Evolutionary conservation across 64 coral and sea anemone genomes (phyloP).

Genomic region (Montipora foliosa): DNA sequence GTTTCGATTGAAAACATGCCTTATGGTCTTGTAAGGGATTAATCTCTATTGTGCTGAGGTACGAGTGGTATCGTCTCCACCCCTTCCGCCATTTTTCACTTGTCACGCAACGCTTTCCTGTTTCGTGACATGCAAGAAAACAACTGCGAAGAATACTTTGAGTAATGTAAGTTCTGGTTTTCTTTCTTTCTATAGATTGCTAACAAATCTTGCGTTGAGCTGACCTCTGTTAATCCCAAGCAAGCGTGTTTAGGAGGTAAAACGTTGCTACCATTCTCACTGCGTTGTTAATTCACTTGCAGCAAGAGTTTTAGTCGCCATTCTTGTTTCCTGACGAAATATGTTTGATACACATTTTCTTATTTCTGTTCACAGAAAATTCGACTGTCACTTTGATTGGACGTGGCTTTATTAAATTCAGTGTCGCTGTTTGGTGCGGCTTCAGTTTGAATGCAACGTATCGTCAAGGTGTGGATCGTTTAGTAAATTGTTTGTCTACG

Average conservation of each 20-base stretch:
- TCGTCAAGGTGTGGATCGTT: not conserved
- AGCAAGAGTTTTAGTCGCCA: no score
- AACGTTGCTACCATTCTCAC: not conserved
- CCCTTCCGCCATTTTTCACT: no score
- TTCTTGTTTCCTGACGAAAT: no score
- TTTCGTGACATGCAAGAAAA: no score
- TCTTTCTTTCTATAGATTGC: slow-evolving; percentile 1
- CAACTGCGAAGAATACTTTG: not conserved
- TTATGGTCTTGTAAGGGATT: no score
- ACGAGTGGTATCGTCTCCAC: no score
- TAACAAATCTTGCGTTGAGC: slow-evolving; percentile 45
- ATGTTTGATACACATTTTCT: not conserved
- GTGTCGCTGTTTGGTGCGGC: slow-evolving; percentile 29
- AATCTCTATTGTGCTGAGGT: no score
- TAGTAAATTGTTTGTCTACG: no score
- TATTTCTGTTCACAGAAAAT: not conserved
- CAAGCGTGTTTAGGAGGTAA: slow-evolving; percentile 50
- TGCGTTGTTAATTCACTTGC: no score
- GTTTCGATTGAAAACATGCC: no score
- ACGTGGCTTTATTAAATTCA: slow-evolving; percentile 32
- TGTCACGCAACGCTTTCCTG: no score
- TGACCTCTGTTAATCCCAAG: slow-evolving; percentile 23
- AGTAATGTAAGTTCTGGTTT: not conserved
- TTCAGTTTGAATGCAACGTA: slow-evolving; percentile 6
- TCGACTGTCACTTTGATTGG: slow-evolving; percentile 6